A percentile compares a stretch with the other conserved stretches of the same genome.
These are phyloP conservation scores for Helicorthomorpha holstii DNA, from an alignment of 1,140 invertebrate genomes.

Conservation along the genomic window DNA sequence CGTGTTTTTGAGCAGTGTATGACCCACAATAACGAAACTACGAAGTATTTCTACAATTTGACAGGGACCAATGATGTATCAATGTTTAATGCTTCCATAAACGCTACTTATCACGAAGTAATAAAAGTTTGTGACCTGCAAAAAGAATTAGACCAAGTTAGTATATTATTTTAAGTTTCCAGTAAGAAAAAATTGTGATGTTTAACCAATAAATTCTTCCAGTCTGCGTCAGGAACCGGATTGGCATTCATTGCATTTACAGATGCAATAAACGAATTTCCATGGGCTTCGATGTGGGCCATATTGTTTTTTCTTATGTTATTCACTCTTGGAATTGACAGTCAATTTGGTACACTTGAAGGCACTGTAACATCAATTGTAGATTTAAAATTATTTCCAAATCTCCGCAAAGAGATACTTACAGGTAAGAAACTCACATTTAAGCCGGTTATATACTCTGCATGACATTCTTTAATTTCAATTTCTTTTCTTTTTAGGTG, in stretches of 20 bases:
- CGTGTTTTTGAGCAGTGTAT: conserved; percentile 63
- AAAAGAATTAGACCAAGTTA: neutral
- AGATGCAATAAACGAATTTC: conserved; percentile 90
- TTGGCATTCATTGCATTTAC: conserved; percentile 92
- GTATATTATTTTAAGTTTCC: conserved; percentile 14
- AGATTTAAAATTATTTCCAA: conserved; percentile 86
- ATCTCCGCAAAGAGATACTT: conserved; percentile 74
- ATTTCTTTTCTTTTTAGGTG: conserved; percentile 32
- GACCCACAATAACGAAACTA: conserved; percentile 33
- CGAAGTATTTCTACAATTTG: neutral
- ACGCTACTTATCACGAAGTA: neutral
- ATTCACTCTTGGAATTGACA: conserved; percentile 85
- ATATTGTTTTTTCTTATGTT: conserved; percentile 90
- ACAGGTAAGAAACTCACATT: conserved; percentile 41
- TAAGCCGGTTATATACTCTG: neutral
- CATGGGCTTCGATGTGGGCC: conserved; percentile 83
- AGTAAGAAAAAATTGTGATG: conserved; percentile 8
- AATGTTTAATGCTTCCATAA: neutral
- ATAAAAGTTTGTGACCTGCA: neutral
- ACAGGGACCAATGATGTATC: neutral
- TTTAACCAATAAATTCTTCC: conserved; percentile 16
- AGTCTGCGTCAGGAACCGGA: conserved; percentile 84
- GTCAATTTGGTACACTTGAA: conserved; percentile 86
- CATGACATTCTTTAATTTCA: neutral
- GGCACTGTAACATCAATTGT: conserved; percentile 90